These are phyloP conservation scores for Anolis carolinensis DNA, from an alignment of 2,113 vertebrate species.

Conservation along the genomic window DNA sequence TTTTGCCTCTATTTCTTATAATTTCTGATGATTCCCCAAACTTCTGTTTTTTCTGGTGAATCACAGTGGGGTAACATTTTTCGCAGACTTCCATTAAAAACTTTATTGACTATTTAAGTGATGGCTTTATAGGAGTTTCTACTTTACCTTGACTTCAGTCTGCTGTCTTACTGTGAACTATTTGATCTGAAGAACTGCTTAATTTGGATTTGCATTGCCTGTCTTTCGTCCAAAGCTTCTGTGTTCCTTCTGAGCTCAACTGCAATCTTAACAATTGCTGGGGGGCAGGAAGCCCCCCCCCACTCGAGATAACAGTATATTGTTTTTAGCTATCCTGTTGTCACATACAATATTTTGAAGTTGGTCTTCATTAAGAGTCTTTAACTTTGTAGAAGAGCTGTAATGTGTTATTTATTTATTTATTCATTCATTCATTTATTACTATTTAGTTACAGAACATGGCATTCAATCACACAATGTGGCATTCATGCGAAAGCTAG, in stretches of 20 bases:
- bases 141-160: not conserved
- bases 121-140: not conserved
- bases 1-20: not conserved
- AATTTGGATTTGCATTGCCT: no score
- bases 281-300: no score
- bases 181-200: not conserved
- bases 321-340: no score
- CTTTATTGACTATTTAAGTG: not conserved
- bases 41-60: not conserved
- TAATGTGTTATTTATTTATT: no score
- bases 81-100: not conserved
- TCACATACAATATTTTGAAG: no score
- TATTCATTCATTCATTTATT: not conserved
- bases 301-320: no score
- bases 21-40: not conserved
- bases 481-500: not conserved
- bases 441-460: not conserved
- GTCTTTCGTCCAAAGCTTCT: no score
- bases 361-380: no score
- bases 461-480: not conserved
- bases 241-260: no score
- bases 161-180: not conserved
- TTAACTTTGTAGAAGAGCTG: no score
- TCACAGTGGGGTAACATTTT: slow-evolving; percentile 1
- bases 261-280: no score